Percentiles rank a stretch among this genome's conserved stretches.
These are phyloP conservation scores for silkworm (Bombyx mori) DNA, from an alignment of 1,140 invertebrate genomes.

Conservation along the genomic window ASM3026992v2 NC_085129.1:14461001-14461500, in stretches of 20 bases:
- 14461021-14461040: too few species aligned
- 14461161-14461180: conserved; percentile 22
- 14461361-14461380: conserved; percentile 38
- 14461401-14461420: conserved; percentile 13
- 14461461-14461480: neutral
- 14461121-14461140: conserved; percentile 13
- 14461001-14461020: too few species aligned
- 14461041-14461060: too few species aligned
- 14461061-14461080: too few species aligned
- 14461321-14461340: conserved; percentile 14
- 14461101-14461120: too few species aligned
- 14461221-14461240: conserved; percentile 49
- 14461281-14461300: conserved; percentile 22
- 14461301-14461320: conserved; percentile 21
- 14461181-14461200: conserved; percentile 29
- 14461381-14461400: conserved; percentile 19
- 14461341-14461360: conserved; percentile 53
- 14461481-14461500: too few species aligned
- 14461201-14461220: conserved; percentile 43
- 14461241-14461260: conserved; percentile 64
- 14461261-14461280: conserved; percentile 39
- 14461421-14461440: conserved; percentile 21
- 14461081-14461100: too few species aligned
- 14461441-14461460: conserved; percentile 45
- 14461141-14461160: conserved; percentile 26